A percentile compares a stretch with the other conserved stretches of the same genome.
Evolutionary conservation across 2,113 vertebrate genomes (phyloP).

Genomic region (Zosterops japonicus): DNA sequence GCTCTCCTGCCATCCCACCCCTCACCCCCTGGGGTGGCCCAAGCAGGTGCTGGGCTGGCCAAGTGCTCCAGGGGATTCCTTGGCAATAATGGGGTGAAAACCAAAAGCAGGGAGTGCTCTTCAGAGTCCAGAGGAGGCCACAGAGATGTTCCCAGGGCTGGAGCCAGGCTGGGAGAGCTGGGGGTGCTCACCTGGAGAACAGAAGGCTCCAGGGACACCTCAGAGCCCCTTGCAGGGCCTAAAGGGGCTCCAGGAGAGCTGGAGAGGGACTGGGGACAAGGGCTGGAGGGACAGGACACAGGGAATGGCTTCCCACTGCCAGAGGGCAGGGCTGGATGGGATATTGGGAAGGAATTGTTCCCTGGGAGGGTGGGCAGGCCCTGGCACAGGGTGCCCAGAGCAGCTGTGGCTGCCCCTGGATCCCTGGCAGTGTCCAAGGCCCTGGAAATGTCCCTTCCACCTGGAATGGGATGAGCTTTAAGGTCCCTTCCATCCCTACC

Average conservation of each 20-base stretch:
- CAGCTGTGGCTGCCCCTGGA: not conserved
- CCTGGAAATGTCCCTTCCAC: not conserved
- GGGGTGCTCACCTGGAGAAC: not conserved
- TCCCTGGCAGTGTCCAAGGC: not conserved
- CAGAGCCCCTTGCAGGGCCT: not conserved
- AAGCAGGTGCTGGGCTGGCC: not conserved
- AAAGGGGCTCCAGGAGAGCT: not conserved
- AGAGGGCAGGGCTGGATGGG: not conserved
- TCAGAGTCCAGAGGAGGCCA: not conserved
- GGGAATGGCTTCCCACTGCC: not conserved
- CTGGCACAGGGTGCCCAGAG: not conserved
- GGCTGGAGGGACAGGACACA: not conserved
- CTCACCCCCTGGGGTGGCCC: not conserved
- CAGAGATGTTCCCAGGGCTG: accelerated
- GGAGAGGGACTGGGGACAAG: not conserved
- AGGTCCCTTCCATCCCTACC: accelerated
- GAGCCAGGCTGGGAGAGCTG: not conserved
- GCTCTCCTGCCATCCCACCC: not conserved
- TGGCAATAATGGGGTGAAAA: not conserved
- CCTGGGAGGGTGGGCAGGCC: not conserved
- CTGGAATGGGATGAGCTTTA: accelerated
- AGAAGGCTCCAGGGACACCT: not conserved
- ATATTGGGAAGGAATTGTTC: not conserved
- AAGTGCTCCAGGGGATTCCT: not conserved
- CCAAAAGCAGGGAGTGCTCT: not conserved